Conservation (phyloP, 1,140 invertebrate species). For the Drosophila subpulchrella region DNA sequence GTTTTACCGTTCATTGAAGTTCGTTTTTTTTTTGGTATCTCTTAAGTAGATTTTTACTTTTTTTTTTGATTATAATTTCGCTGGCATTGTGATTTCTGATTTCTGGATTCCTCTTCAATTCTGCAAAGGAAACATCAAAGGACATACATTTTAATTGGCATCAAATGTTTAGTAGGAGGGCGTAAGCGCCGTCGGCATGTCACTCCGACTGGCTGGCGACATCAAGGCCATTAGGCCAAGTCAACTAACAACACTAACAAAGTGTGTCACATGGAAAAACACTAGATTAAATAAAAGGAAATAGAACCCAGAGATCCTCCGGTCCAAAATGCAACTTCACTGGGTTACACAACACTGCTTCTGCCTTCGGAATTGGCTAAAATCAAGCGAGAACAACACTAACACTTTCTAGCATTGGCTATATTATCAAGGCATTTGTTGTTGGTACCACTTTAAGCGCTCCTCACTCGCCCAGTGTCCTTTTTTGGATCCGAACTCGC, state of each 20-base stretch:
- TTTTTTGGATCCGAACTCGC: constrained; percentile 46
- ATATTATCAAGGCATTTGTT: constrained; percentile 19
- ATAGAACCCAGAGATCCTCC: background rate
- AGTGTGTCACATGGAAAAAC: constrained; percentile 21
- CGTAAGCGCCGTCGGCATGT: constrained; percentile 33
- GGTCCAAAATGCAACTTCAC: constrained; percentile 3
- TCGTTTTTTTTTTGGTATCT: constrained; percentile 9
- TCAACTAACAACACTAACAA: constrained; percentile 47
- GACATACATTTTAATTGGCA: constrained; percentile 42
- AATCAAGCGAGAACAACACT: constrained; percentile 25
- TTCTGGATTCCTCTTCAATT: background rate
- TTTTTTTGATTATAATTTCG: constrained; percentile 15
- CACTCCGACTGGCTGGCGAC: constrained; percentile 66
- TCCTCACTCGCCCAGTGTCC: constrained; percentile 13
- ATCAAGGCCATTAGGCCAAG: constrained; percentile 63
- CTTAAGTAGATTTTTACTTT: constrained; percentile 13
- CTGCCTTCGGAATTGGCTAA: constrained; percentile 24
- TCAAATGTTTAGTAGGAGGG: constrained; percentile 22
- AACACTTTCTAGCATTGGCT: constrained; percentile 48
- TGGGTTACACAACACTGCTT: constrained; percentile 41
- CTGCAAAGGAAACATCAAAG: constrained; percentile 32
- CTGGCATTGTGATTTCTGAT: constrained; percentile 1
- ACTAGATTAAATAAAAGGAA: background rate
- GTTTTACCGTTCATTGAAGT: constrained; percentile 30
- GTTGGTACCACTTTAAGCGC: constrained; percentile 40